Evolutionary conservation across 2,888 invertebrate genomes (phyloP).

Genomic region (Cheilosia grossa): DNA sequence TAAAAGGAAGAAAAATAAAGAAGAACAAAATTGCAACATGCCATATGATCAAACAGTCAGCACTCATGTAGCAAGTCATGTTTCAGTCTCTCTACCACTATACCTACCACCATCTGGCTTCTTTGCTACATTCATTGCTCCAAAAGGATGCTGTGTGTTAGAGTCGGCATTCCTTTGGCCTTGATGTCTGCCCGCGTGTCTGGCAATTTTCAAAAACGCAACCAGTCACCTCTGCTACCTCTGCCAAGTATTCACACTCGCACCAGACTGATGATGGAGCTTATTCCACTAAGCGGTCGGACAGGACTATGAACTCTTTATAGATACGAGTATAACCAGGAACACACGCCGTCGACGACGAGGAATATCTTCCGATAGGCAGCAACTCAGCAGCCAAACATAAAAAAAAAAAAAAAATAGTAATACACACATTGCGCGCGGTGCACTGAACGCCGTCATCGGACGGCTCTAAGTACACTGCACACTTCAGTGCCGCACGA

Average conservation of each 20-base stretch:
- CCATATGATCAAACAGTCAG: slow-evolving; percentile 73
- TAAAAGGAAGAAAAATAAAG: neutral
- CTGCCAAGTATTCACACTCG: neutral
- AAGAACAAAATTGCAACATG: slow-evolving; percentile 20
- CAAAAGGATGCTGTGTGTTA: slow-evolving; percentile 44
- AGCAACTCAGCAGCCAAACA: slow-evolving; percentile 15
- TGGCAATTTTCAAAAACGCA: slow-evolving; percentile 72
- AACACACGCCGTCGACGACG: slow-evolving; percentile 34
- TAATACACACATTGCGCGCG: slow-evolving; percentile 16
- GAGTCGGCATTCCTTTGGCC: slow-evolving; percentile 71
- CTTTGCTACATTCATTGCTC: slow-evolving; percentile 45
- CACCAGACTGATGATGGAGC: slow-evolving; percentile 20
- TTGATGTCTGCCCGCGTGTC: slow-evolving; percentile 73
- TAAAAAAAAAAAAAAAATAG: slow-evolving; percentile 31
- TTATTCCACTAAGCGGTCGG: slow-evolving; percentile 40
- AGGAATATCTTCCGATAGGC: slow-evolving; percentile 58
- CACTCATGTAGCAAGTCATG: slow-evolving; percentile 72
- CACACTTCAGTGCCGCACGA: slow-evolving; percentile 39
- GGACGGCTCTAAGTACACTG: slow-evolving; percentile 55
- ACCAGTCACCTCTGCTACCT: slow-evolving; percentile 36
- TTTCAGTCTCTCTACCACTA: slow-evolving; percentile 39
- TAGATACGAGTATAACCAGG: slow-evolving; percentile 15
- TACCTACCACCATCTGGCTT: slow-evolving; percentile 23
- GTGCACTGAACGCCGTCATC: slow-evolving; percentile 55
- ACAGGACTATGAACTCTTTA: slow-evolving; percentile 64